Percentiles rank a stretch among this genome's conserved stretches.
These are phyloP conservation scores for Cercopithecus mona DNA, from an alignment of 2,113 vertebrate genomes.

Conservation along the genomic window DNA sequence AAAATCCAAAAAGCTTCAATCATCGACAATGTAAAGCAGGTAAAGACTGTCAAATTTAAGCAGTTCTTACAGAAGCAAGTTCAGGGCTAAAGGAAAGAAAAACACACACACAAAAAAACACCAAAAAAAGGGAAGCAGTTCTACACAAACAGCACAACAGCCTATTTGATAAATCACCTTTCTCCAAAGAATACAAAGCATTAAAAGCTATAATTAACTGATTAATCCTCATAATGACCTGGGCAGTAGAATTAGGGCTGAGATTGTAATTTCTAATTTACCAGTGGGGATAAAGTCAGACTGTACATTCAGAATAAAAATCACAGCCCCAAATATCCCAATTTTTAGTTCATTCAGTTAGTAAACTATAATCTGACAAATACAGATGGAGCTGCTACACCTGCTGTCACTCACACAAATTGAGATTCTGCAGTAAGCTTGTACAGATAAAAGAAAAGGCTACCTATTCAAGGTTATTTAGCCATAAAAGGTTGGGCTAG, in stretches of 20 bases:
- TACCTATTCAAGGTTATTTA: background rate
- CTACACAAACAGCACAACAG: constrained; percentile 7
- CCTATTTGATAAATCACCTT: constrained; percentile 35
- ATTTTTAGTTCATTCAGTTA: constrained; percentile 42
- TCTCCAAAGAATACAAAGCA: constrained; percentile 50
- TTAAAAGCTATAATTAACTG: constrained; percentile 64
- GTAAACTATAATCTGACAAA: constrained; percentile 13
- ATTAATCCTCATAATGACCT: constrained; percentile 55
- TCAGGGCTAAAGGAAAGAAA: too few species aligned
- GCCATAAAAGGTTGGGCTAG: background rate
- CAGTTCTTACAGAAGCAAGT: background rate
- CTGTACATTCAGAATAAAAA: constrained; percentile 12
- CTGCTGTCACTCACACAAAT: background rate
- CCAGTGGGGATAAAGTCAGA: background rate
- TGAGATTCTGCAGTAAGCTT: background rate
- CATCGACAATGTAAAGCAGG: constrained; percentile 39
- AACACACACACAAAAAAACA: too few species aligned
- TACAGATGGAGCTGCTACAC: background rate
- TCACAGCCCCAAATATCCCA: background rate
- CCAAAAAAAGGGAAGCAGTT: background rate
- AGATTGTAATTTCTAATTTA: constrained; percentile 50
- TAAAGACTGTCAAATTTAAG: constrained; percentile 5
- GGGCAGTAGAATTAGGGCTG: background rate
- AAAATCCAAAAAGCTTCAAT: constrained; percentile 1
- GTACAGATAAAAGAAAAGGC: background rate